Evolutionary conservation across 2,888 invertebrate genomes (phyloP), one percentile per base, ranked within the genome.

Genomic region (Sinopyrophorus schimmeli): DNA sequence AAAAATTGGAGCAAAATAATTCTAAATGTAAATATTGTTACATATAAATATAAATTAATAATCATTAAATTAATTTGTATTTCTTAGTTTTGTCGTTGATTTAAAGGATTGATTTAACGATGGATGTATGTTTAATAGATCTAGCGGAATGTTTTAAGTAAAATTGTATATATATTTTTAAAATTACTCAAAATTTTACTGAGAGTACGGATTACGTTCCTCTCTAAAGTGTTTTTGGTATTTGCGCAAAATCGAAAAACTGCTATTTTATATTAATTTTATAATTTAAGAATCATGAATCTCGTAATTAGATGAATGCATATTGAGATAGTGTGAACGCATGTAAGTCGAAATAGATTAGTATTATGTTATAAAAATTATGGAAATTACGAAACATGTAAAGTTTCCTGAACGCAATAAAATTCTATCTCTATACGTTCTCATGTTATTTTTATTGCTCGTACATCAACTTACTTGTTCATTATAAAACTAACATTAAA

Each of bases 11-110:
- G 65, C 67, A 66, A 67, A 63, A 71, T 70, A 66, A 74, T 76
- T 77, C 77, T 77, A 77, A 77, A 77, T 77, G 77, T 77, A 77
- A 73, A 77, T 77, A 77, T 75, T 76, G 76, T 77, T 77, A 76
- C 69, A 74, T 74, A 74, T 68, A 70, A 67, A 65, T 62, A 62
- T 58, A 66, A 64, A 63, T 60, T 64, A 67, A 67, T 66, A 66
- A 67, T 64, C 65, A 35, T 35, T n/a, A 32, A 20, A 35, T 35
- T 35, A 35, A n/a, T 23, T 35, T 35, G 6, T 15, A 23, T 35
- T 35, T n/a, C 9, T 35, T 16, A 14, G 35, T 35, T 35, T 11
- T 5, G 9, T 20, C 9, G 15, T 35, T 30, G 35, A 40, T 42
- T 49, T 41, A 35, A 26, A 49, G 43, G 49, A 21, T 48, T 51